A percentile compares a stretch with the other conserved stretches of the same genome.
These are phyloP conservation scores for Osmerus eperlanus DNA, from an alignment of 2,113 vertebrate species.

Conservation along the genomic window DNA sequence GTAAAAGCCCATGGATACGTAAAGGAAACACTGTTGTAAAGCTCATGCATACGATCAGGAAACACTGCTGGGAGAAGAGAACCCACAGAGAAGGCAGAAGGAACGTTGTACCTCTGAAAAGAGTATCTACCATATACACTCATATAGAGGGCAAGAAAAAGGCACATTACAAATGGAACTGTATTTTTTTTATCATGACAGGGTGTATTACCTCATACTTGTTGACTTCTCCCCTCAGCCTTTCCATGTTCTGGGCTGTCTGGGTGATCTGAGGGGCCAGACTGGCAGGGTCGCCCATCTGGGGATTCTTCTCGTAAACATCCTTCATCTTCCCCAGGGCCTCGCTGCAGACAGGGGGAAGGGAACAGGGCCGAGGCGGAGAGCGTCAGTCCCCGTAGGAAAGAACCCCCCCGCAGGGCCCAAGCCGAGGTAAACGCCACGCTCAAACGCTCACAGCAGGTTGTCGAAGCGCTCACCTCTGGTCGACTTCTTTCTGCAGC, in stretches of 20 bases:
- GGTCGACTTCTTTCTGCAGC: constrained; percentile 95
- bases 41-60: too few species aligned
- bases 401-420: constrained; percentile 38
- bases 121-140: background rate
- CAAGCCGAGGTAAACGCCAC: constrained; percentile 48
- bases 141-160: background rate
- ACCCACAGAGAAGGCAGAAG: too few species aligned
- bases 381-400: constrained; percentile 23
- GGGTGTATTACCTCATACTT: constrained; percentile 80
- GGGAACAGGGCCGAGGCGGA: background rate
- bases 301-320: constrained; percentile 88
- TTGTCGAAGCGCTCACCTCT: constrained; percentile 78
- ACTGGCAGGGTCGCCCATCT: constrained; percentile 86
- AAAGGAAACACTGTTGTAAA: too few species aligned
- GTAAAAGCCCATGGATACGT: too few species aligned
- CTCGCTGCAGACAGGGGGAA: constrained; percentile 66
- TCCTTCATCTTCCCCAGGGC: constrained; percentile 91
- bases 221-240: constrained; percentile 76
- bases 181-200: background rate
- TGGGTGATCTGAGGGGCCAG: constrained; percentile 82
- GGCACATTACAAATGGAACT: background rate
- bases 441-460: constrained; percentile 10
- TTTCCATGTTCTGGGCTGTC: constrained; percentile 81
- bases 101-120: background rate
- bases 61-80: too few species aligned